Conservation (phyloP, 2,113 vertebrate species). For the Zosterops lateralis region DNA sequence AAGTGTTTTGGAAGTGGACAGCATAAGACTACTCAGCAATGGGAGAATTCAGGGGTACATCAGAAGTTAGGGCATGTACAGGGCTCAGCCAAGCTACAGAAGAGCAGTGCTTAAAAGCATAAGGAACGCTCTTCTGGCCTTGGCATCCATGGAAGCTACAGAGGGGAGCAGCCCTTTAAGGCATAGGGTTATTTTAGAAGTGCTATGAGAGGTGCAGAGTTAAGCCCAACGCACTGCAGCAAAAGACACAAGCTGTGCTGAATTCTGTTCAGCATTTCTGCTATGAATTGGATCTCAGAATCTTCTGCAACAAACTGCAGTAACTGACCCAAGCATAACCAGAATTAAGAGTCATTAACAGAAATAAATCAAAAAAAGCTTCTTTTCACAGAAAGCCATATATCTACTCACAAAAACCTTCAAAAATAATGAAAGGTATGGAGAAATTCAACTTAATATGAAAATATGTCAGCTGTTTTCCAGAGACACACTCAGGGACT, state of each 20-base stretch:
- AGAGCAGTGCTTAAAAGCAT: not conserved
- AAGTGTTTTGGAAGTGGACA: not conserved
- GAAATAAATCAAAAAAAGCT: not conserved
- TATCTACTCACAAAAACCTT: not conserved
- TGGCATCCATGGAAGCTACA: not conserved
- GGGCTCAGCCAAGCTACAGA: not conserved
- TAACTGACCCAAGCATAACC: not conserved
- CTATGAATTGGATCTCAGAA: not conserved
- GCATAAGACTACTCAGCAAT: not conserved
- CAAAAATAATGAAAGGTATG: not conserved
- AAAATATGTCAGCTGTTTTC: not conserved
- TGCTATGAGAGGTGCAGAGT: not conserved
- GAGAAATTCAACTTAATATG: not conserved
- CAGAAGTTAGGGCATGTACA: not conserved
- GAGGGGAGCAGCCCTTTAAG: not conserved
- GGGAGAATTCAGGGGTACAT: not conserved
- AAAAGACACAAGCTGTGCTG: not conserved
- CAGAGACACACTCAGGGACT: not conserved
- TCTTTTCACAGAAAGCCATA: not conserved
- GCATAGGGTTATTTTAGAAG: not conserved
- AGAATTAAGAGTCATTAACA: not conserved
- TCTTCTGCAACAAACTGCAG: not conserved
- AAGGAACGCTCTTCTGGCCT: not conserved
- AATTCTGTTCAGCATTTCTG: not conserved
- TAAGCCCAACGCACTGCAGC: accelerated